Evolutionary conservation across 2,888 invertebrate species (phyloP).

Genomic region (Polymixis lichenea): DNA sequence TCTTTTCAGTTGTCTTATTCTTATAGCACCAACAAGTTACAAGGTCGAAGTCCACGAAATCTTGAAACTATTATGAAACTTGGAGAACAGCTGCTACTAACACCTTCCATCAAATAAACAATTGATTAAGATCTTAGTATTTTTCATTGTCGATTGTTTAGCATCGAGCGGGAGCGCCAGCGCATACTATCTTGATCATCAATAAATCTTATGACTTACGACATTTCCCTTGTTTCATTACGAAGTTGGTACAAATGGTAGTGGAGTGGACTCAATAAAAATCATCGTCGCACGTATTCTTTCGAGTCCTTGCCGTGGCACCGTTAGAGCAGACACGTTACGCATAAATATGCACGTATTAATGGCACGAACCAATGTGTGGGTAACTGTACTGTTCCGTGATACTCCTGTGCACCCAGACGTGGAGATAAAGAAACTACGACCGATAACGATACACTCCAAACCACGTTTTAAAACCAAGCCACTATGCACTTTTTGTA

Average conservation of each 20-base stretch:
- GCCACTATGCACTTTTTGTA: too few species aligned
- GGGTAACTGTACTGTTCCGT: conserved; percentile 86
- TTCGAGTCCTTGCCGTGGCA: conserved; percentile 82
- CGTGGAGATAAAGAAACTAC: conserved; percentile 75
- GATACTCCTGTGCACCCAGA: conserved; percentile 76
- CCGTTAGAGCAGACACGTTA: conserved; percentile 87
- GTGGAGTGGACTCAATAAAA: conserved; percentile 64
- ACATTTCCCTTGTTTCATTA: conserved; percentile 70
- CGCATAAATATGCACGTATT: conserved; percentile 89
- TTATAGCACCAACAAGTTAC: conserved; percentile 32
- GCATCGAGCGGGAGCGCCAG: conserved; percentile 49
- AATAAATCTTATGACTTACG: conserved; percentile 66
- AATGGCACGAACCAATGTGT: conserved; percentile 85
- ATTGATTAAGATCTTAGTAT: conserved; percentile 61
- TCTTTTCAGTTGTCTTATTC: conserved; percentile 13
- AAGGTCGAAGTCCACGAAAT: conserved; percentile 57
- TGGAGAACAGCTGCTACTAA: conserved; percentile 52
- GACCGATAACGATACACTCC: conserved; percentile 70
- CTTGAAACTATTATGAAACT: conserved; percentile 53
- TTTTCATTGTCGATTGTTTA: conserved; percentile 68
- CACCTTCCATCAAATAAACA: conserved; percentile 58
- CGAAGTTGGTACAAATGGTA: conserved; percentile 29
- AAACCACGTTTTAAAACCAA: conserved; percentile 19
- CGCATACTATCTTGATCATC: conserved; percentile 65
- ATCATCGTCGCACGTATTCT: conserved; percentile 77